These are phyloP conservation scores for Clinocottus analis DNA, from an alignment of 2,113 vertebrate genomes.

Conservation along the genomic window DNA sequence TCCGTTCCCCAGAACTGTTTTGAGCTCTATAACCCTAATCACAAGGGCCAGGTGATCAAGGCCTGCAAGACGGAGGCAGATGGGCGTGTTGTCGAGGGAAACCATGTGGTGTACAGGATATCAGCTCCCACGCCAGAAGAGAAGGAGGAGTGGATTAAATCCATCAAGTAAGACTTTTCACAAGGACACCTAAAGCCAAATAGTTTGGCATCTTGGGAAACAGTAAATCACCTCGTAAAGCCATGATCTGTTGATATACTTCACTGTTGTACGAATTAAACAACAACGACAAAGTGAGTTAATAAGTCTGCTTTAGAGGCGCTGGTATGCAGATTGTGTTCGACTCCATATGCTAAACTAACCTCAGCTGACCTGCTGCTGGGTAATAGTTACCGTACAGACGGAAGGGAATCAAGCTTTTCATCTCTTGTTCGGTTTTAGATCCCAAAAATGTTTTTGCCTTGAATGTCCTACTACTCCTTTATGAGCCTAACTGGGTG, in stretches of 20 bases:
- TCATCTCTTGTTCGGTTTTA: background rate
- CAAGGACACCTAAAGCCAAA: background rate
- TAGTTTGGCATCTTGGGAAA: background rate
- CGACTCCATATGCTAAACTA: background rate
- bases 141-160: slow-evolving; percentile 99
- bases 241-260: background rate
- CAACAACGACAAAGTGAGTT: background rate
- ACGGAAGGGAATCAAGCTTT: background rate
- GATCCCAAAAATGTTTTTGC: background rate
- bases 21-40: slow-evolving; percentile 96
- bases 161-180: slow-evolving; percentile 90
- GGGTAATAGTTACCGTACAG: background rate
- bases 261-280: background rate
- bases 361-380: background rate
- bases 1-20: slow-evolving; percentile 91
- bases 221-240: background rate
- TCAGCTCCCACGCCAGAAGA: slow-evolving; percentile 97
- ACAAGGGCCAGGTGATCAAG: slow-evolving; percentile 99
- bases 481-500: background rate
- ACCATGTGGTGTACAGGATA: slow-evolving; percentile 98
- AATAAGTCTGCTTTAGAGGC: slow-evolving; percentile 1
- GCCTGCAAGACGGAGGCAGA: slow-evolving; percentile 98
- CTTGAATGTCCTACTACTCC: background rate
- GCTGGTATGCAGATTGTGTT: background rate
- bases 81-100: slow-evolving; percentile 96